Evolutionary conservation across 2,888 invertebrate species (phyloP).

Genomic region (Neuroscelio doddi): DNA sequence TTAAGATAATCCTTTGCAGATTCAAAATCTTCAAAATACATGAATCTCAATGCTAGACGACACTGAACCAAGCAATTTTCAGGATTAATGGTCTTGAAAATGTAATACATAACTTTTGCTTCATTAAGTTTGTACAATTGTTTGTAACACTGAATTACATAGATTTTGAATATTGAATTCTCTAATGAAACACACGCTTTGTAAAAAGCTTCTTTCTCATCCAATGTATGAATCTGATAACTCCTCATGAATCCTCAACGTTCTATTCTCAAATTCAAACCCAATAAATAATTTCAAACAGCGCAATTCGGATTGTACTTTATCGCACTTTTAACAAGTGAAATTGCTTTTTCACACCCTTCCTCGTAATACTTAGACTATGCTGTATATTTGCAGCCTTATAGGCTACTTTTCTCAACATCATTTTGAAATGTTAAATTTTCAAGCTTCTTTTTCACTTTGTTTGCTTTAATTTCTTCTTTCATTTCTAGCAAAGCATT

Average conservation of each 20-base stretch:
- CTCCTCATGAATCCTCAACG: not conserved
- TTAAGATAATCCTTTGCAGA: not conserved
- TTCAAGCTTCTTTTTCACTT: not conserved
- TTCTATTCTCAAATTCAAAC: constrained; percentile 1
- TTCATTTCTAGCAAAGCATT: not conserved
- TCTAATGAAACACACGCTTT: not conserved
- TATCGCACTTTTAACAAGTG: not conserved
- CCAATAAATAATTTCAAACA: constrained; percentile 10
- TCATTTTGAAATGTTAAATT: not conserved
- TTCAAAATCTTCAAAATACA: not conserved
- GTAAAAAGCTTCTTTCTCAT: not conserved
- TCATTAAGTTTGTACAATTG: not conserved
- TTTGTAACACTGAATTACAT: not conserved
- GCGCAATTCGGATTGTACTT: constrained; percentile 6
- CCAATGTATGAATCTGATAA: not conserved
- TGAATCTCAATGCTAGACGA: not conserved
- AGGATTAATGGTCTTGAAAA: not conserved
- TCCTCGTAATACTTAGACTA: constrained; percentile 2
- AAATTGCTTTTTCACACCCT: not conserved
- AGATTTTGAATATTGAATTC: not conserved
- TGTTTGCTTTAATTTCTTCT: not conserved
- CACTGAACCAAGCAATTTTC: not conserved
- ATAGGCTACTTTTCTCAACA: constrained; percentile 6
- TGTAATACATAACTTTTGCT: not conserved
- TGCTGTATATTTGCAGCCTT: constrained; percentile 9